Percentiles rank a stretch among this genome's conserved stretches.
These are phyloP conservation scores for Morus bassanus DNA, from an alignment of 2,797 vertebrate species.

Conservation along the genomic window DNA sequence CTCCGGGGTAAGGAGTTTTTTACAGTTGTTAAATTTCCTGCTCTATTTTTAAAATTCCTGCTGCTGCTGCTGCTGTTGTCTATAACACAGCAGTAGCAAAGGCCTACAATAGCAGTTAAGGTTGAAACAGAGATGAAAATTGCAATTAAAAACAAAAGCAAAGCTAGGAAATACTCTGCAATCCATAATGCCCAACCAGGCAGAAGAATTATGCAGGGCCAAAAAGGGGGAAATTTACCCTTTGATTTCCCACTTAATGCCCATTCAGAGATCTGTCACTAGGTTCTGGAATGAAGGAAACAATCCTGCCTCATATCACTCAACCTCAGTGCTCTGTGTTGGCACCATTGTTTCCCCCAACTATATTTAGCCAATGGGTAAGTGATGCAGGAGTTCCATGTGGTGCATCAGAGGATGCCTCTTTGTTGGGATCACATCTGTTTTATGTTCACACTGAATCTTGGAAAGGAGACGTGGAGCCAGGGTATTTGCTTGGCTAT, in stretches of 20 bases:
- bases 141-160: background rate
- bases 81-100: constrained; percentile 18
- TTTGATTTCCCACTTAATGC: background rate
- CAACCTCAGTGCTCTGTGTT: background rate
- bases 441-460: constrained; percentile 49
- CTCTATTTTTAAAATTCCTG: constrained; percentile 40
- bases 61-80: background rate
- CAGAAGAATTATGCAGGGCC: background rate
- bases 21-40: constrained; percentile 26
- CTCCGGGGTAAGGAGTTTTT: background rate
- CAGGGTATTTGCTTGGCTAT: constrained; percentile 14
- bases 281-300: background rate
- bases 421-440: constrained; percentile 45
- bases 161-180: background rate
- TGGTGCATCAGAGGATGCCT: constrained; percentile 27
- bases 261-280: background rate
- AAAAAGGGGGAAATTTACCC: background rate
- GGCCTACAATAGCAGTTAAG: background rate
- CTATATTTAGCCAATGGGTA: constrained; percentile 17
- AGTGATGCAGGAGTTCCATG: constrained; percentile 12
- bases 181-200: background rate
- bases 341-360: background rate
- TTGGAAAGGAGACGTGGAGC: constrained; percentile 27
- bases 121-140: constrained; percentile 4
- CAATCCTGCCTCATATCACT: background rate